A percentile compares a stretch with the other conserved stretches of the same genome.
phyloP scores from a whole-genome alignment of 2,797 vertebrate species.

The Toxotes lorentzi region DNA sequence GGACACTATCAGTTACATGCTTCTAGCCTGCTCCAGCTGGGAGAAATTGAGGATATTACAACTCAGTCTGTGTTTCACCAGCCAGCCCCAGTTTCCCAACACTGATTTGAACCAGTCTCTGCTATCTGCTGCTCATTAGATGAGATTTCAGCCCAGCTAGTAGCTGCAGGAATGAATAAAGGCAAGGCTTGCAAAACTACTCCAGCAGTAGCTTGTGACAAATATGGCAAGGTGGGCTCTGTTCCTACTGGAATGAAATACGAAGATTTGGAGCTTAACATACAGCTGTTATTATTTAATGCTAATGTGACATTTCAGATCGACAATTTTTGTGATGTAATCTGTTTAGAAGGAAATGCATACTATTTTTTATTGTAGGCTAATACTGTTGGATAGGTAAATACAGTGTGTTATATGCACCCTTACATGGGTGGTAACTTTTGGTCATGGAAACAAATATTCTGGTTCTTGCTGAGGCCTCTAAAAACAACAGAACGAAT shows the following conservation, averaged over 20 bases:
- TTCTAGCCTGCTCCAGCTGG: conserved; percentile 72
- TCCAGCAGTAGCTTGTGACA: conserved; percentile 43
- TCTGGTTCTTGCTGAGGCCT: neutral
- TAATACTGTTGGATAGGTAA: neutral
- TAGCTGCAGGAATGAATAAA: conserved; percentile 58
- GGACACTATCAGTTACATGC: conserved; percentile 82
- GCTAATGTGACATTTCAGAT: neutral
- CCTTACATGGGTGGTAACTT: neutral
- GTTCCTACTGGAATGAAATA: conserved; percentile 34
- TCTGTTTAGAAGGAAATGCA: neutral
- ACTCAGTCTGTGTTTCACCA: conserved; percentile 77
- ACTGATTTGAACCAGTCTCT: conserved; percentile 80
- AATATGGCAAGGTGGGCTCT: conserved; percentile 25
- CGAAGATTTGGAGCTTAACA: conserved; percentile 17
- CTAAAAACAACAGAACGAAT: conserved; percentile 10
- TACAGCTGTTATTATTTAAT: conserved; percentile 11
- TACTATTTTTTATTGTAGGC: neutral
- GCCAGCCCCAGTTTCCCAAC: conserved; percentile 79
- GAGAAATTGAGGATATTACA: conserved; percentile 81
- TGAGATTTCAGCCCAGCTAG: conserved; percentile 63
- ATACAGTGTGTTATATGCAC: neutral
- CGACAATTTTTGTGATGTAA: neutral
- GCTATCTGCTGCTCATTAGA: conserved; percentile 74
- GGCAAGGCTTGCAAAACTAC: conserved; percentile 31
- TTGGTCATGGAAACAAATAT: neutral